Conservation (phyloP, 2,113 vertebrate species). For the Sturnus vulgaris region DNA sequence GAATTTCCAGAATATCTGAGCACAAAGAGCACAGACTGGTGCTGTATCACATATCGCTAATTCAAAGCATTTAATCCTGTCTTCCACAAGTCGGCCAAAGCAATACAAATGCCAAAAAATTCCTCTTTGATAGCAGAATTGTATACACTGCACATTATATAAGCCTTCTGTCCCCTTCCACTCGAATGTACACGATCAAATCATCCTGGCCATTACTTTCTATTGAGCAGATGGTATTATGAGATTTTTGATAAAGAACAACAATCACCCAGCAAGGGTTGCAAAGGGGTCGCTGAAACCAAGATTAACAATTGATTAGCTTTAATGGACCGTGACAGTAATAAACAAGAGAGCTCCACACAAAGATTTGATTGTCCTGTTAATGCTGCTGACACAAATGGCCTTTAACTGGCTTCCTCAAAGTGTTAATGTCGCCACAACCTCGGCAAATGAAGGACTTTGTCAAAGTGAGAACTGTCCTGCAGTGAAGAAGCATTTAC, state of each 20-base stretch:
- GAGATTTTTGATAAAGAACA: conserved; percentile 75
- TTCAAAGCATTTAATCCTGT: not conserved
- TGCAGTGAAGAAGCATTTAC: not conserved
- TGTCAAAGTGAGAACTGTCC: not conserved
- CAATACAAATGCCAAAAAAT: conserved; percentile 16
- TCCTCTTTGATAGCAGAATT: conserved; percentile 11
- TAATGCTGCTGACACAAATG: conserved; percentile 63
- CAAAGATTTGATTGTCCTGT: conserved; percentile 70
- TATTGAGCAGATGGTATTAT: conserved; percentile 63
- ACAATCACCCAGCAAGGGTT: conserved; percentile 68
- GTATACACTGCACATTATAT: not conserved
- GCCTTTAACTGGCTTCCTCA: conserved; percentile 53
- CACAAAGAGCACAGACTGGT: not conserved
- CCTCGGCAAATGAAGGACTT: conserved; percentile 5
- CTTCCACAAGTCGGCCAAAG: not conserved
- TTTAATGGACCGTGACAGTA: conserved; percentile 77
- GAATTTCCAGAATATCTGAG: not conserved
- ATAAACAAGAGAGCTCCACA: conserved; percentile 70
- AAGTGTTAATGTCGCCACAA: conserved; percentile 24
- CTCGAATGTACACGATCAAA: not conserved
- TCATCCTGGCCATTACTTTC: conserved; percentile 49
- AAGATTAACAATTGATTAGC: conserved; percentile 84
- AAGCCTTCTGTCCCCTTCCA: not conserved
- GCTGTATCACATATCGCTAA: not conserved
- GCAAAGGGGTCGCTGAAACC: conserved; percentile 66